Evolutionary conservation across 2,113 vertebrate species (phyloP), one percentile per base, ranked within the genome.

Genomic region (Trogon surrucura): DNA sequence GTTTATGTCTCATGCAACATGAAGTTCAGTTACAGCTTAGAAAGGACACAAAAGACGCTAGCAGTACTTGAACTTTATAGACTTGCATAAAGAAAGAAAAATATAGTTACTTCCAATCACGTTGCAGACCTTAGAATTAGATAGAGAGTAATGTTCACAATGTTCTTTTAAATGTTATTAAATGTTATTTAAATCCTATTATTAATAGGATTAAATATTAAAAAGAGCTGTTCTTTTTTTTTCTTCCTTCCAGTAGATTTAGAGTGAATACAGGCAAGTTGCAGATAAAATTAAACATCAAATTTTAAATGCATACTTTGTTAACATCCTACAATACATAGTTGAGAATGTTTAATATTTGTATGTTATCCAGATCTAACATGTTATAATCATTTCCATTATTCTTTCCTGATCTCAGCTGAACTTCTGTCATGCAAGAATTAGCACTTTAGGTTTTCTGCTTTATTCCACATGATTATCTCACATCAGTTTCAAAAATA

Each of bases 271-370:
- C 3, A 41, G 9, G 10, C 19, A 75, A 83, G 29, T 11, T 70
- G 25, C 3, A 70, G 60, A 61, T 53, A 66, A 78, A 88, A 73
- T 25, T 22, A 88, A 82, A 44, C 5, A 56, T 53, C 25, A 71
- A 45, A 74, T 67, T 80, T 73, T 13, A 82, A 91, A 75, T 71
- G 22, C 7, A 16, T 56, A 11, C 4, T 88, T 41, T 75, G 5
- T 58, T 79, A 72, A 74, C 22, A 36, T 70, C 9, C 32, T 61
- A 27, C 22, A n/a, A 44, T 32, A 48, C 0, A 0, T 22, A 62
- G 8, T 5, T 69, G 41, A 80, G 21, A 77, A 69, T 23, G 36
- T 53, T 83, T 83, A 80, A 71, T 64, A 64, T 30, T 80, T 61
- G 3, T 44, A 48, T 62, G 25, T 80, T 80, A 73, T 73, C 18